Evolutionary conservation across 2,888 invertebrate species (phyloP), one percentile per base, ranked within the genome.

Genomic region (Cordylochernes scorpioides): DNA sequence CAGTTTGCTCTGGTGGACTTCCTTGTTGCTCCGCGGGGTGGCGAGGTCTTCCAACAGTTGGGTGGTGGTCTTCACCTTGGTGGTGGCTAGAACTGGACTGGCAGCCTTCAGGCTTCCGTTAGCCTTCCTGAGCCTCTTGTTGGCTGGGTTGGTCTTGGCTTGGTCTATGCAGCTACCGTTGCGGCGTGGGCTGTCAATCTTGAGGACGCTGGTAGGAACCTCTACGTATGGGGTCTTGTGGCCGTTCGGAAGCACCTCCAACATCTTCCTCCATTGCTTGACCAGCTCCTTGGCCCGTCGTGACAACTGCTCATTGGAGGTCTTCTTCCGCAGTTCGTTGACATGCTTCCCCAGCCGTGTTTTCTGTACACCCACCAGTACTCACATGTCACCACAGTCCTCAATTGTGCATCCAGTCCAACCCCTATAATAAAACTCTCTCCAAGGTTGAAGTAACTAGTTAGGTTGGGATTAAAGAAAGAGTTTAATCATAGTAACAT

Each of bases 301-400:
- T 30, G 84, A 80, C 51, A 88, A 60, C 35, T 64, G 63, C 42
- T 77, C 74, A 53, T 82, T 73, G 34, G 62, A 63, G 24, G 80
- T 78, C 55, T 75, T 75, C 35, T 77, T 64, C 31, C 88, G 66
- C 29, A 88, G 60, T 54, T 82, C 80, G 54, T 88, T 88, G 54
- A 88, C 73, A 52, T 75, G 71, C 55, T 73, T 77, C 22, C 84
- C 88, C 52, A 91, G 61, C 65, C 86, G 63, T 64, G 88, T 88
- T 67, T 72, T 68, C 80, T 80, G 59, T n/a, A n/a, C n/a, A n/a
- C n/a, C n/a, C n/a, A n/a, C n/a, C n/a, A n/a, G n/a, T n/a, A n/a
- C n/a, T n/a, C n/a, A n/a, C n/a, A n/a, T n/a, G n/a, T n/a, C n/a
- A n/a, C n/a, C n/a, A n/a, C n/a, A n/a, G n/a, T n/a, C n/a, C n/a